These are phyloP conservation scores for Lamellibrachia columna DNA, from an alignment of 2,888 invertebrate genomes.

Conservation along the genomic window DNA sequence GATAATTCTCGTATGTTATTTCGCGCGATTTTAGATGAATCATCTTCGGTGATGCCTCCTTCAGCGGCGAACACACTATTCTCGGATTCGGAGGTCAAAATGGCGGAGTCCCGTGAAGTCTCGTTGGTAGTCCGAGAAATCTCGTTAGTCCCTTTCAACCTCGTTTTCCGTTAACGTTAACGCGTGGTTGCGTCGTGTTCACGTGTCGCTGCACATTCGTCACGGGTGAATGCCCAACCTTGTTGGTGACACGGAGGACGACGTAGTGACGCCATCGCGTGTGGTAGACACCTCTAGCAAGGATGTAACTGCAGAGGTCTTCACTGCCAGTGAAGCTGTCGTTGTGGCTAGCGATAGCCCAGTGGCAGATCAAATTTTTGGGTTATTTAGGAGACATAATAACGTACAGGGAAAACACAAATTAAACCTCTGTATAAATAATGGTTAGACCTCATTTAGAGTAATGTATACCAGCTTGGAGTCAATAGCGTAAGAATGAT, in stretches of 20 bases:
- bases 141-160: background rate
- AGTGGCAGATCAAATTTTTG: background rate
- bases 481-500: too few species aligned
- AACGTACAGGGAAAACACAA: too few species aligned
- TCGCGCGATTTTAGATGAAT: background rate
- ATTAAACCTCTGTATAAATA: too few species aligned
- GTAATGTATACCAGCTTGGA: too few species aligned
- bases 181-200: too few species aligned
- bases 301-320: background rate
- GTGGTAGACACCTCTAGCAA: background rate
- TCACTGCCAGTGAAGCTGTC: background rate
- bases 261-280: background rate
- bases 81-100: too few species aligned
- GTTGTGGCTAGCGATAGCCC: background rate
- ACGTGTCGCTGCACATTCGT: background rate
- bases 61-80: too few species aligned
- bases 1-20: background rate
- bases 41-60: too few species aligned
- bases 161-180: background rate
- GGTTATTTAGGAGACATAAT: too few species aligned
- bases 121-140: background rate
- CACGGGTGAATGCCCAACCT: background rate
- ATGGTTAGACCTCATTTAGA: too few species aligned
- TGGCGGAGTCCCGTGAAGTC: too few species aligned
- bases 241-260: background rate